Base-by-base conservation (phyloP, 1,140 invertebrate species). In the Sitodiplosis mosellana region DNA sequence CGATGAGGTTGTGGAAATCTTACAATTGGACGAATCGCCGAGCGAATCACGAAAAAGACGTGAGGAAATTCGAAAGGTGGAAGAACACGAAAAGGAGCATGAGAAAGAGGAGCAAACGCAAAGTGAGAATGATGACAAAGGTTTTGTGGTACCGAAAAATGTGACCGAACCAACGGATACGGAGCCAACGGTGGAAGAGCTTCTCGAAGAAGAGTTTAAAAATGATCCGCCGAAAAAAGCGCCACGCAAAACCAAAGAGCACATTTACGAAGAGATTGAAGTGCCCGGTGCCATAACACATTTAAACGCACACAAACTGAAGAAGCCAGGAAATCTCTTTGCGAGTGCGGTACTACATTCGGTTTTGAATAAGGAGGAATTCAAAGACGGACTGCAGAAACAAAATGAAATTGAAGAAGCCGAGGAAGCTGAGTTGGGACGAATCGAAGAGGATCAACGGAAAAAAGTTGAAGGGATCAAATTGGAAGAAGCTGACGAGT, bases 211-310 rank as follows among this genome's bases (percentile, higher is more conserved):
- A 50, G 36, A 46, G 46, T 19, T 45, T 6, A 45, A 45, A 48
- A 47, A 36, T 47, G 10, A 18, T 37, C 57, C 59, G n/a, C 61
- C 61, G 4, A 59, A 55, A 52, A 64, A 64, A 45, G 51, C 62
- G 2, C 57, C 61, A 8, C 66, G 66, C 43, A 62, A 68, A 52
- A 71, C 64, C 44, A 69, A 71, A 52, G 70, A 73, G 50, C 73
- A 75, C 53, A 69, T 73, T 47, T 75, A 75, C 50, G 73, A 75
- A 55, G 73, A 75, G 50, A 74, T 75, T 47, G 67, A 66, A 34
- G 49, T 66, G 60, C 55, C 58, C 12, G 36, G 36, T 38, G 36
- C 12, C 12, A 38, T 38, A n/a, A n/a, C 36, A n/a, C 12, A 38
- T 5, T 14, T 38, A 38, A 38, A 38, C 15, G 36, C 36, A 18